Evolutionary conservation across 1,140 invertebrate species (phyloP).

Genomic region (Trialeurodes vaporariorum): DNA sequence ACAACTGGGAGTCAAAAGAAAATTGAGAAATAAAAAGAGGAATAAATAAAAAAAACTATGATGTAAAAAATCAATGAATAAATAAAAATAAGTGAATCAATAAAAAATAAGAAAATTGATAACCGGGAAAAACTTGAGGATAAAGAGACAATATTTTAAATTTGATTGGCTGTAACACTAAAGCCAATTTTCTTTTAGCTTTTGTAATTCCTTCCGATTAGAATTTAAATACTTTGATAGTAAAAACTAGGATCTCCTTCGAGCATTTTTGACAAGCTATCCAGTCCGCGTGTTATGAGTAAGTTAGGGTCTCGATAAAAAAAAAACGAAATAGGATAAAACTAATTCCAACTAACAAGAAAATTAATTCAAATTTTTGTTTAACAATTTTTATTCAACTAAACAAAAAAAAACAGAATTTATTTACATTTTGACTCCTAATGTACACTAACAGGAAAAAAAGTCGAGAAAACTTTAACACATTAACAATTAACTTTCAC

Average conservation of each 20-base stretch:
- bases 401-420: background rate
- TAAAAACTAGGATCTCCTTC: too few relatives aligned
- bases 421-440: background rate
- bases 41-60: background rate
- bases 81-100: background rate
- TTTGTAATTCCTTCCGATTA: too few relatives aligned
- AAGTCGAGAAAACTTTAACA: background rate
- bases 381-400: background rate
- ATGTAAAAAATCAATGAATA: background rate
- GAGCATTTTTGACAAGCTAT: too few relatives aligned
- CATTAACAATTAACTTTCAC: background rate
- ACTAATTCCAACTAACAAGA: too few relatives aligned
- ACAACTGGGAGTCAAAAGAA: background rate
- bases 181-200: too few relatives aligned
- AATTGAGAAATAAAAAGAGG: background rate
- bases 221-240: too few relatives aligned
- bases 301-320: too few relatives aligned
- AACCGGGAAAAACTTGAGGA: background rate
- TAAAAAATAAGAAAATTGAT: background rate
- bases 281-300: too few relatives aligned
- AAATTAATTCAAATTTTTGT: too few relatives aligned
- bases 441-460: background rate
- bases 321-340: too few relatives aligned
- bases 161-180: too few relatives aligned
- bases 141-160: too few relatives aligned